phyloP scores from a whole-genome alignment of 2,113 vertebrate species.

The Gasterosteus aculeatus region DNA sequence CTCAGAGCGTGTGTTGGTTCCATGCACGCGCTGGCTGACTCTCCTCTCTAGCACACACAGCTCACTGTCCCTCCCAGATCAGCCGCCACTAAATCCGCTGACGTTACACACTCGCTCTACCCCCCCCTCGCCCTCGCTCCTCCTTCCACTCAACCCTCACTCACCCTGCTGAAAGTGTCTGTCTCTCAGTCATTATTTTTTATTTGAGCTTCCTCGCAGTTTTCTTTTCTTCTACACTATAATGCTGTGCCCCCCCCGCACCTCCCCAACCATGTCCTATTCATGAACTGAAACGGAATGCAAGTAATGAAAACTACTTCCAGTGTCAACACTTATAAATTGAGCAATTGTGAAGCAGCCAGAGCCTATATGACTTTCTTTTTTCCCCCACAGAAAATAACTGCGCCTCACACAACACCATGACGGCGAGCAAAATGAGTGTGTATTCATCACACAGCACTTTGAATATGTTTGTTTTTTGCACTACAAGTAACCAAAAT shows the following conservation, averaged over 20 bases:
- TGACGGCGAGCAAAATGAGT: background rate
- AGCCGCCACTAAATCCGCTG: conserved; percentile 60
- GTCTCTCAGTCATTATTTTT: background rate
- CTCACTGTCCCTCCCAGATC: conserved; percentile 60
- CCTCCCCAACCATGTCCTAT: background rate
- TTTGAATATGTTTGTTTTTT: conserved; percentile 39
- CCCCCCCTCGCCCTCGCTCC: background rate
- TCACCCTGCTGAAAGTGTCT: conserved; percentile 5
- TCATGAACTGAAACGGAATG: background rate
- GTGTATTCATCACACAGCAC: conserved; percentile 24
- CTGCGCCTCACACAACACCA: conserved; percentile 8
- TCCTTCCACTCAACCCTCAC: conserved; percentile 11
- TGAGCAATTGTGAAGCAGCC: conserved; percentile 1
- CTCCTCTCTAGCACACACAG: conserved; percentile 46
- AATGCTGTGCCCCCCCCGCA: background rate
- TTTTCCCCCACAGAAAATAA: conserved; percentile 22
- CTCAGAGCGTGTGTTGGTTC: conserved; percentile 38
- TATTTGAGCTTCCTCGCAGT: background rate
- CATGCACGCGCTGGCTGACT: conserved; percentile 53
- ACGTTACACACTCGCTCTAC: conserved; percentile 18
- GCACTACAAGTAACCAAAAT: conserved; percentile 33
- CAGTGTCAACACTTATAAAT: conserved; percentile 15
- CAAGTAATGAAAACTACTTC: background rate
- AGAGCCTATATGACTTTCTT: conserved; percentile 8
- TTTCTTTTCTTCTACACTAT: background rate